Percentiles rank a stretch among this genome's conserved stretches.
phyloP scores from a whole-genome alignment of 2,888 invertebrate genomes.

The Micoletzkya japonica region DNA sequence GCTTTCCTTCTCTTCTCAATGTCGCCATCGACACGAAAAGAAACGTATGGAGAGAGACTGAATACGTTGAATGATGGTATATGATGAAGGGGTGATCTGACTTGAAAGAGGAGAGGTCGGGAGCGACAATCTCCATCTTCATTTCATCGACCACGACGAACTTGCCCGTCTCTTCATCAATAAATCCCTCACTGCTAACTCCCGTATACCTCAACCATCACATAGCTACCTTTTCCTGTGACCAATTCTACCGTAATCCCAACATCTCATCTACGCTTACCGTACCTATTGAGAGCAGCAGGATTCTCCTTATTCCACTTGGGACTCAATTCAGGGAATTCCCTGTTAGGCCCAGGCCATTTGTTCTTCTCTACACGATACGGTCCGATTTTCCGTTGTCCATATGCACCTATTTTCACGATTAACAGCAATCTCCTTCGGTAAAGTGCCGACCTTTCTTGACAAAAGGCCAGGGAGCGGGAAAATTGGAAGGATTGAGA shows the following conservation, averaged over 20 bases:
- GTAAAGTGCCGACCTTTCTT: conserved; percentile 48
- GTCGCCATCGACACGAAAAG: conserved; percentile 73
- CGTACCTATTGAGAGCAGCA: conserved; percentile 43
- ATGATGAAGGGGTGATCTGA: conserved; percentile 64
- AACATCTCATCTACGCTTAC: background rate
- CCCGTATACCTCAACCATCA: conserved; percentile 48
- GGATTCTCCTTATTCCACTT: conserved; percentile 56
- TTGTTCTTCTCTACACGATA: conserved; percentile 46
- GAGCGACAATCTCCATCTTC: conserved; percentile 89
- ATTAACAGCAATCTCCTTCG: background rate
- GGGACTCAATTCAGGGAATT: conserved; percentile 60
- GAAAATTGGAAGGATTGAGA: conserved; percentile 47
- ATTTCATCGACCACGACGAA: conserved; percentile 77
- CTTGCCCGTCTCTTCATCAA: conserved; percentile 51
- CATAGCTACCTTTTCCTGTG: background rate
- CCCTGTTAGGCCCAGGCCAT: conserved; percentile 58
- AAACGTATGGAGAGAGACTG: conserved; percentile 88
- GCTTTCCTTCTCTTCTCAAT: conserved; percentile 53
- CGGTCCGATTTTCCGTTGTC: conserved; percentile 61
- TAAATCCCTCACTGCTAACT: conserved; percentile 52
- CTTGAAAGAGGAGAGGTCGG: conserved; percentile 80
- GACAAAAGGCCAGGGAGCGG: conserved; percentile 60
- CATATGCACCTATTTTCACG: conserved; percentile 37
- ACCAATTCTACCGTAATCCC: background rate
- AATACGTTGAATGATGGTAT: background rate